A percentile compares a stretch with the other conserved stretches of the same genome.
Evolutionary conservation across 2,113 vertebrate genomes (phyloP).

Genomic region (Electrona antarctica): DNA sequence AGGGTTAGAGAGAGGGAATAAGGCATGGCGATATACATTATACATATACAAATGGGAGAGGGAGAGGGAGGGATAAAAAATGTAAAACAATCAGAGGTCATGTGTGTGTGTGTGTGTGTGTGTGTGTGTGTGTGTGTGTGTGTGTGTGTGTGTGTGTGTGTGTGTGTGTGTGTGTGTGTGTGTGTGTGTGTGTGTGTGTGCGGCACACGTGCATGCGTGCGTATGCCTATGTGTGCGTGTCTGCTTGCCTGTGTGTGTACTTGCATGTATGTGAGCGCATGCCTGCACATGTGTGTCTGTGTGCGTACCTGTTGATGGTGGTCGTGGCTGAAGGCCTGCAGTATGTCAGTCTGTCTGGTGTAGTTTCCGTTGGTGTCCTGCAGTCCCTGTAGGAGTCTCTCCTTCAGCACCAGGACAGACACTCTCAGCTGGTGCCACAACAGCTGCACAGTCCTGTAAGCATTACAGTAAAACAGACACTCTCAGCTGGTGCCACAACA

Average conservation of each 20-base stretch:
- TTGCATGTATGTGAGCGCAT: neutral
- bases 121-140: neutral
- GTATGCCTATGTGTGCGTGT: no score
- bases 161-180: neutral
- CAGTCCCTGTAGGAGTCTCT: conserved; percentile 96
- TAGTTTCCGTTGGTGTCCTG: conserved; percentile 99
- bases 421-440: conserved; percentile 99
- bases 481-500: conserved; percentile 91
- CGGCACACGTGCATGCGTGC: no score
- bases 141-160: conserved; percentile 5
- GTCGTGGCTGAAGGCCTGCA: conserved; percentile 95
- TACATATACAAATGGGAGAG: neutral
- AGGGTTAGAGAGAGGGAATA: neutral
- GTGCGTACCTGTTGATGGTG: conserved; percentile 87
- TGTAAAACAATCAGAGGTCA: neutral
- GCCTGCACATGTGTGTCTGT: neutral
- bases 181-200: conserved; percentile 1
- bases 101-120: neutral
- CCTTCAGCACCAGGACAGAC: conserved; percentile 94
- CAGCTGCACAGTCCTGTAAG: conserved; percentile 81
- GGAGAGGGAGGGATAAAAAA: no score
- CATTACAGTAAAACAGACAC: no score
- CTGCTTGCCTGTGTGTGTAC: neutral
- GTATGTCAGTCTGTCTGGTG: conserved; percentile 94
- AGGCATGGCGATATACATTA: neutral